Base-by-base conservation (phyloP, 1,140 invertebrate species). In the Trissolcus basalis region DNA sequence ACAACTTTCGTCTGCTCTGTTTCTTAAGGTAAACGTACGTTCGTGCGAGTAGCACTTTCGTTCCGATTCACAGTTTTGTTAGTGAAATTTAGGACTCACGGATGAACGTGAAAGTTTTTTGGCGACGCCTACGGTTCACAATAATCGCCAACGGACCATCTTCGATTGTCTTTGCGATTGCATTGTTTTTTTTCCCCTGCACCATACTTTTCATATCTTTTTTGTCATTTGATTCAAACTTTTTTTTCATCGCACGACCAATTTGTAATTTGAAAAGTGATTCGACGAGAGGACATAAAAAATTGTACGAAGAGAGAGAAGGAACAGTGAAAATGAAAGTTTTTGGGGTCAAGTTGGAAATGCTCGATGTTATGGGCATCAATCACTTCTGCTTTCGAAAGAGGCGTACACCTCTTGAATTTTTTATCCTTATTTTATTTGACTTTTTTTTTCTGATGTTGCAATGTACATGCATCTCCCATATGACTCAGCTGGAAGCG, bases 11-110 rank as follows among this genome's bases (percentile, higher is more conserved):
- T 78, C 77, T 79, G 83, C 82, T 86, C 84, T 85, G 83, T 85
- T 86, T 86, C 76, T 72, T 78, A 44, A 67, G 74, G 75, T 84
- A 85, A 85, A 80, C 60, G 76, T 67, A 77, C 50, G 48, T 76
- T 58, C 70, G 81, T 63, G 58, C 75, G 76, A 77, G 61, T 65
- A 70, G 77, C 79, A 81, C 84, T 85, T 85, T 84, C 83, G 78
- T 86, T 86, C 78, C 80, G 78, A 82, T 77, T 76, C 70, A 64
- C 59, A 77, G 67, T 82, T 82, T 83, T 79, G 80, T 81, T 80
- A 83, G 83, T 85, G 84, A 86, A 86, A 86, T 86, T 82, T 80
- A 78, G 76, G 74, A 80, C 79, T 74, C 74, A 68, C 78, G 77
- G 76, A 80, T 78, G 80, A 81, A 78, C 69, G 80, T 78, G 79